Evolutionary conservation across 2,888 invertebrate species (phyloP), one percentile per base, ranked within the genome.

Genomic region (Escarpia spicata): DNA sequence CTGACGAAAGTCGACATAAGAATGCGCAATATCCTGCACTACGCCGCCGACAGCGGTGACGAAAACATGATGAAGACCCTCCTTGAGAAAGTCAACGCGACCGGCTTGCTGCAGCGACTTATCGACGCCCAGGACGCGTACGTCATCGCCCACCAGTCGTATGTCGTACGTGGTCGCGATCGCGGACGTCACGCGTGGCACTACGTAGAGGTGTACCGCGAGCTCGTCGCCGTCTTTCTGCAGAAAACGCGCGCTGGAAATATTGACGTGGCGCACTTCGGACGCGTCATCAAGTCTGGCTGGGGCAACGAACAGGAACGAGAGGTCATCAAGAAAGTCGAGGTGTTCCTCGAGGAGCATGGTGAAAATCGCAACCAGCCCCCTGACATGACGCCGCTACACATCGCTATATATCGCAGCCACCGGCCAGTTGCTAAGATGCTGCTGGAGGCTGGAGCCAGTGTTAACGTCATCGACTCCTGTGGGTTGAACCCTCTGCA

Each of bases 31-130:
- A 97, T 98, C 0, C 97, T 99, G 92, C 98, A 98, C 95, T 98
- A 98, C 98, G 98, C 98, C 0, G 98, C 98, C 3, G 98, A 99
- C 96, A 97, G 98, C 92, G 98, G 98, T 43, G 96, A 97, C 94
- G 94, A 96, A 0, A 97, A 97, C 75, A 97, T 98, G 43, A 97
- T 98, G 0, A 96, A 97, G 92, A 92, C 93, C 90, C 92, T 94
- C 15, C 31, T 93, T 58, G 43, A 92, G 31, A 90, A 93, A 58
- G 43, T 93, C 44, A 92, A 92, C n/a, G 91, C 90, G 2, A 92
- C 43, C 26, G 43, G 31, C 45, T 52, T 52, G 10, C 52, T 92
- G 2, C 9, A 26, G 37, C 4, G 44, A 2, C 45, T 92, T 44
- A 43, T 93, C 12, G 90, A 92, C 92, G 89, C 91, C 43, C 91